Evolutionary conservation across 64 coral and sea anemone genomes (phyloP).

Genomic region (Actinia equina): DNA sequence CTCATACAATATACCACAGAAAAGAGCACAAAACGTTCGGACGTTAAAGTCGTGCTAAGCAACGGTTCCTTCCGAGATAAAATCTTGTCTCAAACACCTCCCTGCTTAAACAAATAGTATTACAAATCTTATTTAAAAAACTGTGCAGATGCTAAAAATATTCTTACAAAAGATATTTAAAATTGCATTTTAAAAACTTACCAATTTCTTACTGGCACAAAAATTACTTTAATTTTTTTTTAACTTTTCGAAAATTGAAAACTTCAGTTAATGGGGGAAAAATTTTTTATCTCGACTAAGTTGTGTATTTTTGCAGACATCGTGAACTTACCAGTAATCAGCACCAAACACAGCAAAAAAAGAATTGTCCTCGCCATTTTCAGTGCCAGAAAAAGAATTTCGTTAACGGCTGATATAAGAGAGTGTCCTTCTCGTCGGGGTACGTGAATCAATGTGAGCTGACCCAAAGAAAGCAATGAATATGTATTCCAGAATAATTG

Average conservation of each 20-base stretch:
- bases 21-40: not conserved
- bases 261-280: too few species aligned
- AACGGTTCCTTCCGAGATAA: not conserved
- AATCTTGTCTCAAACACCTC: not conserved
- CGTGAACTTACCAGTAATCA: not conserved
- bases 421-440: not conserved
- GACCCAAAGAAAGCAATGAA: not conserved
- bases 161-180: not conserved
- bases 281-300: too few species aligned
- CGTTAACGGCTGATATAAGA: not conserved
- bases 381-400: not conserved
- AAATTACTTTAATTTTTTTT: too few species aligned
- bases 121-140: not conserved
- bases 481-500: not conserved
- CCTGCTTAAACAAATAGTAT: not conserved
- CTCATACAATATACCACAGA: not conserved
- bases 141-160: not conserved
- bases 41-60: not conserved
- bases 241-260: too few species aligned
- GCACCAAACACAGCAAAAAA: not conserved
- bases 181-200: too few species aligned
- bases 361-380: not conserved
- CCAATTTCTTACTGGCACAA: too few species aligned
- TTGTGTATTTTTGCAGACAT: not conserved
- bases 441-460: not conserved